Evolutionary conservation across 2,888 invertebrate species (phyloP).

Genomic region (Serripes groenlandicus): DNA sequence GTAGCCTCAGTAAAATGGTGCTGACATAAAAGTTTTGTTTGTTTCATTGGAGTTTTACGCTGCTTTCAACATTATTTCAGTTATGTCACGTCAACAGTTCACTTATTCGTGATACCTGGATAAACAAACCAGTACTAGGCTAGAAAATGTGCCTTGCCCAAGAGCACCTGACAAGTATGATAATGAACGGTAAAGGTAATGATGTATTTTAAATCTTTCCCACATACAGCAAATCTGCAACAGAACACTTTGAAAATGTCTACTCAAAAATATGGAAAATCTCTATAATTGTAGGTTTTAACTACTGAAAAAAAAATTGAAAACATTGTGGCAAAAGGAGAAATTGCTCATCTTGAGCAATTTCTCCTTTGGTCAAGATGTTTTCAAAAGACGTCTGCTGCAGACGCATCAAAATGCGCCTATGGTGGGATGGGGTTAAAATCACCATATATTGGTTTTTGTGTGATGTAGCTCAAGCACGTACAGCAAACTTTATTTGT

Average conservation of each 20-base stretch:
- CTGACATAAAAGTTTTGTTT: no score
- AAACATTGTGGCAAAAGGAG: constrained; percentile 8
- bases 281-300: not conserved
- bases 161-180: not conserved
- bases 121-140: no score
- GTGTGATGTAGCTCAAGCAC: no score
- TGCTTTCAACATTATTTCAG: no score
- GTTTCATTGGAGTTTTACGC: no score
- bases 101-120: no score
- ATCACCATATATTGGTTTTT: no score
- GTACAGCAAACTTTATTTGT: no score
- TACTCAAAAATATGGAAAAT: not conserved
- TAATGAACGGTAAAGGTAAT: not conserved
- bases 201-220: not conserved
- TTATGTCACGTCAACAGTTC: no score
- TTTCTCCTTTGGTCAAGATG: not conserved
- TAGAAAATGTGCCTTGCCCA: not conserved
- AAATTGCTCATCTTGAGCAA: not conserved
- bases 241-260: not conserved
- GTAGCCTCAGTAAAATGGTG: no score
- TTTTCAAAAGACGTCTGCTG: no score
- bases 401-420: no score
- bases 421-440: not conserved
- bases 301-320: not conserved
- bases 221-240: not conserved